Evolutionary conservation across 2,113 vertebrate species (phyloP).

Genomic region (Xyrauchen texanus): DNA sequence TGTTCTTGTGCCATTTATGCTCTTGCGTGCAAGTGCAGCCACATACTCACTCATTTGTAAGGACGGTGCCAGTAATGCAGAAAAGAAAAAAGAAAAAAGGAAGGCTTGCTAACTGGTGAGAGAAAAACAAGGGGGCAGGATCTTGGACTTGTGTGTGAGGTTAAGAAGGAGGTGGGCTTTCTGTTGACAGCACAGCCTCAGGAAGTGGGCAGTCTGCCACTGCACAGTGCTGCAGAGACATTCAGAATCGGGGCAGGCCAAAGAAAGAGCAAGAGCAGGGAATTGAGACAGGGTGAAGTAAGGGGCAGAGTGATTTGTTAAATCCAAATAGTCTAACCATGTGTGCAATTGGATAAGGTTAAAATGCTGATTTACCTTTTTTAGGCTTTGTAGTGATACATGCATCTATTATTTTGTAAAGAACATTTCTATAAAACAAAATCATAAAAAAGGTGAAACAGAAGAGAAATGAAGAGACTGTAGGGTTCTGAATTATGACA

Average conservation of each 20-base stretch:
- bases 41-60: conserved; percentile 9
- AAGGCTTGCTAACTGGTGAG: conserved; percentile 4
- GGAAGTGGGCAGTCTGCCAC: conserved; percentile 69
- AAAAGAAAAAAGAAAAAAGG: neutral
- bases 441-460: conserved; percentile 50
- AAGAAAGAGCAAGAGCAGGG: conserved; percentile 9
- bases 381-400: conserved; percentile 80
- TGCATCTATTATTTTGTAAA: conserved; percentile 68
- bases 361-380: conserved; percentile 64
- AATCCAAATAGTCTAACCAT: neutral
- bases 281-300: no score
- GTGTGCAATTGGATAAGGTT: conserved; percentile 61
- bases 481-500: conserved; percentile 80
- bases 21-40: neutral
- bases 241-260: conserved; percentile 47
- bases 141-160: neutral
- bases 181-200: conserved; percentile 64
- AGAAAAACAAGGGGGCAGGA: conserved; percentile 20
- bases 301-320: no score
- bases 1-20: neutral
- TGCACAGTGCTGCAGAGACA: conserved; percentile 66
- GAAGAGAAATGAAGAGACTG: conserved; percentile 64
- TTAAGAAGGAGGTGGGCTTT: conserved; percentile 46
- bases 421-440: conserved; percentile 73
- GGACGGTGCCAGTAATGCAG: conserved; percentile 2